These are phyloP conservation scores for Cephus sareptanus DNA, from an alignment of 2,888 invertebrate species.

Conservation along the genomic window DNA sequence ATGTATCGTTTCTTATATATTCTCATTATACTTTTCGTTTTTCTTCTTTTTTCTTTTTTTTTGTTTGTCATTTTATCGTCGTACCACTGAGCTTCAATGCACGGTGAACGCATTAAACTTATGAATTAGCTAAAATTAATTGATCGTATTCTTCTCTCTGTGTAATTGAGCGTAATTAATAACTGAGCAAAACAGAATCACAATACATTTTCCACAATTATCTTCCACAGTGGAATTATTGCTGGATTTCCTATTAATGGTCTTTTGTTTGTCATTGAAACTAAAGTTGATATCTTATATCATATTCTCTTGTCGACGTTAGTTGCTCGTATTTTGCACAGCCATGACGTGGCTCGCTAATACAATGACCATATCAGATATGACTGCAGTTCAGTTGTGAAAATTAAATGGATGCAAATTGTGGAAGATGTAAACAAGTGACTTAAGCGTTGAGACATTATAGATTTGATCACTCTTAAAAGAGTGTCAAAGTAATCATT, in stretches of 20 bases:
- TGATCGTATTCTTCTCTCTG: not conserved
- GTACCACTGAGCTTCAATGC: not conserved
- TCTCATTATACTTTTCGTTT: not conserved
- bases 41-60: too few relatives aligned
- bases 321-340: too few relatives aligned
- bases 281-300: not conserved
- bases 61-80: not conserved
- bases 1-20: conserved; percentile 15
- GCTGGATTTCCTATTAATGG: not conserved
- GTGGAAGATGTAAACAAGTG: not conserved
- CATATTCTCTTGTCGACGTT: not conserved
- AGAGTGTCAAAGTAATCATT: not conserved
- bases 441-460: not conserved
- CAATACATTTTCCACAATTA: conserved; percentile 31
- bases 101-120: not conserved
- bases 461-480: not conserved
- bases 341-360: not conserved
- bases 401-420: not conserved
- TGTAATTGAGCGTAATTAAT: conserved; percentile 44
- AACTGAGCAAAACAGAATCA: conserved; percentile 52
- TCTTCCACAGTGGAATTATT: not conserved
- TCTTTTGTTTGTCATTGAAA: not conserved
- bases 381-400: not conserved
- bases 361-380: not conserved
- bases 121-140: not conserved